Base-by-base conservation (phyloP, 2,888 invertebrate genomes). In the Diabrotica balteata region DNA sequence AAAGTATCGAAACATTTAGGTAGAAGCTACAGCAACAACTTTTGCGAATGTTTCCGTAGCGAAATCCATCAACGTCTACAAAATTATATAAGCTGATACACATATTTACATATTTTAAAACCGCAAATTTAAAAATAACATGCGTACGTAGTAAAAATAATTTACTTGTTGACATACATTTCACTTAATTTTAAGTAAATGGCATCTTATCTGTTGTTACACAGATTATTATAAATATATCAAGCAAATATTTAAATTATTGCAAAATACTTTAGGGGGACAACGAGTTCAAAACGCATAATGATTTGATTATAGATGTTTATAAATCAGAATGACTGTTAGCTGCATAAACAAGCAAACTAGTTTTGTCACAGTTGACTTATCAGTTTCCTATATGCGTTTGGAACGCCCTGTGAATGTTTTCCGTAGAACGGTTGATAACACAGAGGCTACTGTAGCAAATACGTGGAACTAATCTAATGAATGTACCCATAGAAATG, bases 361-460 rank as follows among this genome's bases (percentile, higher is more conserved):
- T 17, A 49, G 46, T 59, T 59, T 59, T 22, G 47, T 59, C 43
- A 51, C 44, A 59, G 59, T 47, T 59, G 32, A 10, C 47, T 59
- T 50, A 59, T 59, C 59, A 42, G 32, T 32, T 42, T 59, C 8
- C 59, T 59, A 59, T 59, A 51, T 59, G 6, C 9, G n/a, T n/a
- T 42, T 32, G 49, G 9, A 45, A 10, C 22, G n/a, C 32, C 45
- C 7, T 43, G 8, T 11, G 11, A 7, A 55, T 55, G 8, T 11
- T 10, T 55, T 55, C 57, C 32, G 32, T 32, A 32, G 32, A 32
- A 32, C 32, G 4, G 32, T 32, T 32, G 43, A 44, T 44, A 57
- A 44, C n/a, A 57, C 32, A 32, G 32, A 2, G 9, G 45, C 43
- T 57, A 57, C 43, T 44, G 44, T 42, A n/a, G 43, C 43, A 22